These are phyloP conservation scores for Hyperoplus immaculatus DNA, from an alignment of 2,797 vertebrate species.

Conservation along the genomic window DNA sequence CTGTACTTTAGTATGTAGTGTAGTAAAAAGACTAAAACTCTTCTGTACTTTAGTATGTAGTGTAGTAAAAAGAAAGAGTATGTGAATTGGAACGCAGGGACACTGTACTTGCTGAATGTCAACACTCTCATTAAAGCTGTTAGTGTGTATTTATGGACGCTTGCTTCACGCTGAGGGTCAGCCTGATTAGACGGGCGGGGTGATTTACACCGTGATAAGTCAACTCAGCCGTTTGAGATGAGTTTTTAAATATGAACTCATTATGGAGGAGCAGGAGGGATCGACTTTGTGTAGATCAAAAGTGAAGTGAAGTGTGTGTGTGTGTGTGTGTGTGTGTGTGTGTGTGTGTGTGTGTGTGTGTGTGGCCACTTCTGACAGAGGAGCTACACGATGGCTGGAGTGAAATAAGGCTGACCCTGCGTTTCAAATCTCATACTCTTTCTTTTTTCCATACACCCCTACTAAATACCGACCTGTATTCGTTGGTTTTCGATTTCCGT, in stretches of 20 bases:
- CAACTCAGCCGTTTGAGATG: constrained; percentile 56
- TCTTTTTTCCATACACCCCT: no score
- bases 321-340: constrained; percentile 29
- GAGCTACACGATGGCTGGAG: not conserved
- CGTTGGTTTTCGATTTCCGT: no score
- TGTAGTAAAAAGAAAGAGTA: not conserved
- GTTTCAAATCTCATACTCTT: no score
- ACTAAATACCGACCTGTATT: no score
- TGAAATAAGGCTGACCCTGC: no score
- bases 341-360: constrained; percentile 37
- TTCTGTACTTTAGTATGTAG: no score
- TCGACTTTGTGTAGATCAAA: not conserved
- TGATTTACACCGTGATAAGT: constrained; percentile 66
- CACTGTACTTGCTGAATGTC: constrained; percentile 24
- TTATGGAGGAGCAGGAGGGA: constrained; percentile 20
- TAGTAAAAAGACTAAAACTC: no score
- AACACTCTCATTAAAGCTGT: not conserved
- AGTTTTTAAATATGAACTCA: constrained; percentile 49
- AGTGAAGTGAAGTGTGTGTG: not conserved
- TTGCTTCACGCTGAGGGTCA: constrained; percentile 54
- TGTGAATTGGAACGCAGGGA: not conserved
- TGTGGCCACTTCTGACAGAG: not conserved
- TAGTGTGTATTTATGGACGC: constrained; percentile 54
- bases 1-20: no score
- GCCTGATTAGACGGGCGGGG: constrained; percentile 47